phyloP scores from a whole-genome alignment of 2,888 invertebrate genomes.

The Sesia bembeciformis region DNA sequence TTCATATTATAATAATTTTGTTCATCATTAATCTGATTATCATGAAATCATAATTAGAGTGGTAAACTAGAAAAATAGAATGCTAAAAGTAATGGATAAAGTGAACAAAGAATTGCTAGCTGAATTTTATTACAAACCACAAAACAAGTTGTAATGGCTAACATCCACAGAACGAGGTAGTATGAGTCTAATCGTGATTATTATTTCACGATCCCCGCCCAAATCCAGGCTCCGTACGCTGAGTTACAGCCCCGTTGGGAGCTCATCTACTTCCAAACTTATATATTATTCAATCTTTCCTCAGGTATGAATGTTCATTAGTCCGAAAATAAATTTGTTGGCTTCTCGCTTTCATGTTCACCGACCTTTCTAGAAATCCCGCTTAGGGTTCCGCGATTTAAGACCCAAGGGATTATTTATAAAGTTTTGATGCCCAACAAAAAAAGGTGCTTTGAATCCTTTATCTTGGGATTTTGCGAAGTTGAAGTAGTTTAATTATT shows the following conservation, averaged over 20 bases:
- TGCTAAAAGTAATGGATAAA: no score
- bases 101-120: no score
- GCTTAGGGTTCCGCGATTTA: not conserved
- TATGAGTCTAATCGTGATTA: constrained; percentile 37
- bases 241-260: constrained; percentile 51
- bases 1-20: no score
- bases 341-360: constrained; percentile 8
- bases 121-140: not conserved
- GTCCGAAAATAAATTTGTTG: constrained; percentile 43
- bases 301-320: constrained; percentile 66
- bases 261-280: constrained; percentile 46
- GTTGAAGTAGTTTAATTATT: no score
- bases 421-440: constrained; percentile 35
- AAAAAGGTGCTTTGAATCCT: not conserved
- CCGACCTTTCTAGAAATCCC: constrained; percentile 1
- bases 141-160: not conserved
- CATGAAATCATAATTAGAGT: no score
- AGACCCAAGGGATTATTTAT: not conserved
- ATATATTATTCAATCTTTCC: constrained; percentile 65
- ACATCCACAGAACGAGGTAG: constrained; percentile 18
- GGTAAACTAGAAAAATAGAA: no score
- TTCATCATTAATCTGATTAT: no score
- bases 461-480: no score
- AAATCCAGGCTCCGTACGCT: constrained; percentile 36
- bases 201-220: constrained; percentile 33